phyloP scores from a whole-genome alignment of 1,140 invertebrate species.

The Drosophila bocqueti region DNA sequence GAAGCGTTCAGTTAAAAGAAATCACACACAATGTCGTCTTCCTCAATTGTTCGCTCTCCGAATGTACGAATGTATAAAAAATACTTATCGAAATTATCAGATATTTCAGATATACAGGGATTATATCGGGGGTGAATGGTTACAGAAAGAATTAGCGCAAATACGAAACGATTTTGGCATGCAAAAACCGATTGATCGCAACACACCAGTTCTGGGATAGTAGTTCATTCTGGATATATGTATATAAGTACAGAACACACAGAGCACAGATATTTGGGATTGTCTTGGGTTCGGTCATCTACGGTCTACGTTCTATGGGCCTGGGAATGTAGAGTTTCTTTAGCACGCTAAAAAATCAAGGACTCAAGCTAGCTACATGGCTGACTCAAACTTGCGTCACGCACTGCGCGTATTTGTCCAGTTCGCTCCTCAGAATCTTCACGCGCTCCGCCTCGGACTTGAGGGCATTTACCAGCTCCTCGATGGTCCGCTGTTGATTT shows the following conservation, averaged over 20 bases:
- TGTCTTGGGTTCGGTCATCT: constrained; percentile 57
- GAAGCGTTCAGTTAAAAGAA: constrained; percentile 69
- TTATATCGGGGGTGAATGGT: constrained; percentile 17
- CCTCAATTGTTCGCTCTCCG: constrained; percentile 25
- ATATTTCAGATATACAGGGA: constrained; percentile 37
- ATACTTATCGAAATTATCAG: constrained; percentile 77
- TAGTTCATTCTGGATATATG: constrained; percentile 35
- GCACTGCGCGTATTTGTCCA: constrained; percentile 88
- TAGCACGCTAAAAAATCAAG: constrained; percentile 41
- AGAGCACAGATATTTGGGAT: constrained; percentile 52
- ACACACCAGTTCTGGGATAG: constrained; percentile 30
- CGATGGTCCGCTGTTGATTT: constrained; percentile 87
- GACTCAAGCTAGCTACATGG: constrained; percentile 78
- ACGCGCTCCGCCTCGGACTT: constrained; percentile 87
- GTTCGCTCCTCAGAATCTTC: constrained; percentile 86
- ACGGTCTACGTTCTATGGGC: constrained; percentile 54
- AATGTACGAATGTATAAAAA: constrained; percentile 64
- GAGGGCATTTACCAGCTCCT: constrained; percentile 86
- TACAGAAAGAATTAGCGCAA: constrained; percentile 39
- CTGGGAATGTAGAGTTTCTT: constrained; percentile 62
- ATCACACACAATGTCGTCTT: constrained; percentile 62
- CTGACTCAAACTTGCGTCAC: constrained; percentile 87
- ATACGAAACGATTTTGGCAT: constrained; percentile 65
- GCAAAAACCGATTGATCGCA: constrained; percentile 58
- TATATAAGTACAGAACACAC: constrained; percentile 54